phyloP scores from a whole-genome alignment of 1,140 invertebrate genomes.

The Choristoneura fumiferana region DNA sequence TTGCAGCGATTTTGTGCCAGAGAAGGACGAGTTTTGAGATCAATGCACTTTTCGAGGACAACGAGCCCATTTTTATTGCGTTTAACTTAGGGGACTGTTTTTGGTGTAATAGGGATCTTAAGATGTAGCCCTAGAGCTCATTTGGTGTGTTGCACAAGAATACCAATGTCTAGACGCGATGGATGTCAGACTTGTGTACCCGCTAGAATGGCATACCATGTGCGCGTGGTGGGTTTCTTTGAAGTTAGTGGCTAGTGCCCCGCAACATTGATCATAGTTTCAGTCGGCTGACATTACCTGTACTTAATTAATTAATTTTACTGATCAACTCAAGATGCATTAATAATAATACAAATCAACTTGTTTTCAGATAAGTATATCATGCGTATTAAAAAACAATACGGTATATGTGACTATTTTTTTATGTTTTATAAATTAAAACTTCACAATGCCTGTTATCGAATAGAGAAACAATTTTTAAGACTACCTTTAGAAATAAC shows the following conservation, averaged over 20 bases:
- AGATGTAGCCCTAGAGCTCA: slow-evolving; percentile 41
- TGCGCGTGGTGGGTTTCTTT: slow-evolving; percentile 35
- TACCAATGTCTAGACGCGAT: slow-evolving; percentile 65
- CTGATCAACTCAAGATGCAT: too few relatives aligned
- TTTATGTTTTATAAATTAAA: too few relatives aligned
- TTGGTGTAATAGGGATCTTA: slow-evolving; percentile 56
- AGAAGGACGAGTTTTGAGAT: slow-evolving; percentile 73
- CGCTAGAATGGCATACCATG: slow-evolving; percentile 39
- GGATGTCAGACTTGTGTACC: slow-evolving; percentile 56
- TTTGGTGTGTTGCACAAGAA: slow-evolving; percentile 32
- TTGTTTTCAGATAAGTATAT: too few relatives aligned
- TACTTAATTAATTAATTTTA: too few relatives aligned
- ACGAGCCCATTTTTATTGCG: slow-evolving; percentile 67
- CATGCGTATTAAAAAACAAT: too few relatives aligned
- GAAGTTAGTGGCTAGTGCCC: background rate
- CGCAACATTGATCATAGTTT: too few relatives aligned
- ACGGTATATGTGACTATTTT: too few relatives aligned
- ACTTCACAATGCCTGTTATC: too few relatives aligned
- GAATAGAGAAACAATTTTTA: too few relatives aligned
- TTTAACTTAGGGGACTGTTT: slow-evolving; percentile 39
- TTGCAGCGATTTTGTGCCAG: slow-evolving; percentile 72
- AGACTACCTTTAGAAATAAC: too few relatives aligned
- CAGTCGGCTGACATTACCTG: too few relatives aligned
- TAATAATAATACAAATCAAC: too few relatives aligned
- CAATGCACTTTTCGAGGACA: slow-evolving; percentile 76